Conservation (phyloP, 2,888 invertebrate genomes). For the Micoletzkya japonica region DNA sequence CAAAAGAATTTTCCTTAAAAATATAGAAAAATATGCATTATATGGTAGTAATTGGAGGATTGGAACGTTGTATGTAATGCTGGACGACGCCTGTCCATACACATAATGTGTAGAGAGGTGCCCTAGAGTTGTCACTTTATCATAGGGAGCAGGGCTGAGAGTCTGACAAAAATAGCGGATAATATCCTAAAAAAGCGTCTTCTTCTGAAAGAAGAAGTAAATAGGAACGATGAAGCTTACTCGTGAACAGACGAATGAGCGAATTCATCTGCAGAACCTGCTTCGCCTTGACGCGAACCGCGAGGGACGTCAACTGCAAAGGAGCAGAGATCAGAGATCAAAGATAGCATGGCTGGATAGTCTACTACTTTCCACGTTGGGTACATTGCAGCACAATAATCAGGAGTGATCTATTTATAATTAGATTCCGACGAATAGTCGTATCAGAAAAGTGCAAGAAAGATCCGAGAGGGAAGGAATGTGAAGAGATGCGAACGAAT, state of each 20-base stretch:
- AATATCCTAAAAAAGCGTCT: neutral
- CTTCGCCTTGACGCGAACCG: slow-evolving; percentile 4
- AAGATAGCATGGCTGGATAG: neutral
- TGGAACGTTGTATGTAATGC: neutral
- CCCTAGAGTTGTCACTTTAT: neutral
- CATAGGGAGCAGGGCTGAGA: neutral
- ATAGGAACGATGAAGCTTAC: too few species aligned
- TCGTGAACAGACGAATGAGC: neutral
- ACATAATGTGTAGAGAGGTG: neutral
- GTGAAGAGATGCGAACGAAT: too few species aligned
- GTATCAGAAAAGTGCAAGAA: too few species aligned
- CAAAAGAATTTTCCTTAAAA: neutral
- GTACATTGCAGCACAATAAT: too few species aligned
- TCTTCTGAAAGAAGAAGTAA: neutral
- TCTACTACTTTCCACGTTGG: neutral
- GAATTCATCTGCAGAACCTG: neutral
- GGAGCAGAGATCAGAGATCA: neutral
- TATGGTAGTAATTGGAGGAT: neutral
- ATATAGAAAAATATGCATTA: neutral
- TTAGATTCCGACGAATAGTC: too few species aligned
- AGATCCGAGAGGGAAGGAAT: too few species aligned
- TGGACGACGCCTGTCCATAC: neutral
- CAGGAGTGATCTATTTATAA: too few species aligned
- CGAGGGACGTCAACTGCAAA: slow-evolving; percentile 13
- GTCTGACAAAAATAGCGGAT: neutral